These are phyloP conservation scores for Hedychridium roseum DNA, from an alignment of 2,888 invertebrate genomes.

Conservation along the genomic window DNA sequence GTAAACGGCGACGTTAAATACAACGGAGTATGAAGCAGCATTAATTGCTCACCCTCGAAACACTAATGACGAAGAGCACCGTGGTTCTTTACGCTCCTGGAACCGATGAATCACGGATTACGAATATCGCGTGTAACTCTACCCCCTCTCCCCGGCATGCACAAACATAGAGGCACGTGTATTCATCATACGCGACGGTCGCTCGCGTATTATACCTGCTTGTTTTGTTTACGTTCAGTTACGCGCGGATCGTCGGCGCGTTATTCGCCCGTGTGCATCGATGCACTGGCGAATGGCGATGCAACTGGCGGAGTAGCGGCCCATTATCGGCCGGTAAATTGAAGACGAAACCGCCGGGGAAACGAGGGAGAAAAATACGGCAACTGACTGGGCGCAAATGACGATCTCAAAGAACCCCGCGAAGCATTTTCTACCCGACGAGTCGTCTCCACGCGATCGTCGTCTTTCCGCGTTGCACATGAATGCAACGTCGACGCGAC, in stretches of 20 bases:
- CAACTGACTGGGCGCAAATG: too few species aligned
- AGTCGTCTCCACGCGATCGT: background rate
- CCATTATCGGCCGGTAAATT: too few species aligned
- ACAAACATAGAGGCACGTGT: conserved; percentile 35
- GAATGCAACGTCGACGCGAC: background rate
- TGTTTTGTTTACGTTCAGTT: conserved; percentile 28
- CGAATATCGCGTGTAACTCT: conserved; percentile 31
- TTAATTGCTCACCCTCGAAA: too few species aligned
- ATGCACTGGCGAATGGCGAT: conserved; percentile 2
- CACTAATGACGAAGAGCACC: conserved; percentile 1
- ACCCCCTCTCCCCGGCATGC: conserved; percentile 19
- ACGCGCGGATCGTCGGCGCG: conserved; percentile 4
- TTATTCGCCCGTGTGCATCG: conserved; percentile 19
- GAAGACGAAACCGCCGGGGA: too few species aligned
- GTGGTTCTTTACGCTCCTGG: background rate
- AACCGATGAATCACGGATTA: conserved; percentile 38
- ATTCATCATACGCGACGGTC: conserved; percentile 24
- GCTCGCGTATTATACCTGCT: conserved; percentile 16
- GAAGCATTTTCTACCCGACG: background rate
- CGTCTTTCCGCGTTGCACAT: background rate
- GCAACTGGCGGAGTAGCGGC: too few species aligned
- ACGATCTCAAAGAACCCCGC: too few species aligned
- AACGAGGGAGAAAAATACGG: too few species aligned
- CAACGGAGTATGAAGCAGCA: too few species aligned
- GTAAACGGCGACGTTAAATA: too few species aligned